A percentile compares a stretch with the other conserved stretches of the same genome.
phyloP scores from a whole-genome alignment of 2,888 invertebrate genomes.

The Oscheius sp. region DNA sequence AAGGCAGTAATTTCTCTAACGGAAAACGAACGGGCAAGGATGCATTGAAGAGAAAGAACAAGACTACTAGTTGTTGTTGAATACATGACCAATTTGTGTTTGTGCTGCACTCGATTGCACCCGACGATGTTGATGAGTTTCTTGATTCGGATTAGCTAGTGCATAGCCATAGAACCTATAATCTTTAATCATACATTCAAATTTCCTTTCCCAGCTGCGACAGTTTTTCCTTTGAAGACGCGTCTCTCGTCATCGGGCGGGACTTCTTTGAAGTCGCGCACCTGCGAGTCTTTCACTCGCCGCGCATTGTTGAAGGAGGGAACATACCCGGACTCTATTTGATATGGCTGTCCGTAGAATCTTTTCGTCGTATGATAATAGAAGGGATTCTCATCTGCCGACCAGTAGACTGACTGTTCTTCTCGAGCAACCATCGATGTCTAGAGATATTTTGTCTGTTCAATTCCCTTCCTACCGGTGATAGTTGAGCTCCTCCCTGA shows the following conservation, averaged over 20 bases:
- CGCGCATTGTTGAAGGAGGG: too few relatives aligned
- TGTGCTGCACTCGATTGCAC: constrained; percentile 55
- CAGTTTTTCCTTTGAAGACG: too few relatives aligned
- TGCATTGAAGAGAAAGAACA: constrained; percentile 6
- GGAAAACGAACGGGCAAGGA: constrained; percentile 28
- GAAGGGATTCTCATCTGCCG: constrained; percentile 69
- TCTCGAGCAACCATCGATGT: constrained; percentile 60
- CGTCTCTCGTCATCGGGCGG: too few relatives aligned
- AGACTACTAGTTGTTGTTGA: too few relatives aligned
- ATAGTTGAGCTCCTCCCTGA: constrained; percentile 13
- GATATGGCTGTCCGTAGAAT: constrained; percentile 67
- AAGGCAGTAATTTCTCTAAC: background rate
- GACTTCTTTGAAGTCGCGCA: too few relatives aligned
- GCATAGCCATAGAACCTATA: constrained; percentile 63
- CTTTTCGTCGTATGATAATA: constrained; percentile 68
- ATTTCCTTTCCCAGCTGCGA: too few relatives aligned
- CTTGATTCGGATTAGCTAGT: constrained; percentile 42
- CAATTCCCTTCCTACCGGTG: background rate
- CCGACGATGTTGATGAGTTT: constrained; percentile 43
- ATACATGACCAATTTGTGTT: constrained; percentile 58
- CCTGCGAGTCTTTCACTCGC: too few relatives aligned
- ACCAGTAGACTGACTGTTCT: constrained; percentile 69
- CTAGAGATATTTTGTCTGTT: background rate
- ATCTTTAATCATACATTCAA: too few relatives aligned
- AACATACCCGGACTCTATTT: constrained; percentile 62